Percentiles rank a stretch among this genome's conserved stretches.
These are phyloP conservation scores for Orestias chungarensis DNA, from an alignment of 2,797 vertebrate species.

Conservation along the genomic window DNA sequence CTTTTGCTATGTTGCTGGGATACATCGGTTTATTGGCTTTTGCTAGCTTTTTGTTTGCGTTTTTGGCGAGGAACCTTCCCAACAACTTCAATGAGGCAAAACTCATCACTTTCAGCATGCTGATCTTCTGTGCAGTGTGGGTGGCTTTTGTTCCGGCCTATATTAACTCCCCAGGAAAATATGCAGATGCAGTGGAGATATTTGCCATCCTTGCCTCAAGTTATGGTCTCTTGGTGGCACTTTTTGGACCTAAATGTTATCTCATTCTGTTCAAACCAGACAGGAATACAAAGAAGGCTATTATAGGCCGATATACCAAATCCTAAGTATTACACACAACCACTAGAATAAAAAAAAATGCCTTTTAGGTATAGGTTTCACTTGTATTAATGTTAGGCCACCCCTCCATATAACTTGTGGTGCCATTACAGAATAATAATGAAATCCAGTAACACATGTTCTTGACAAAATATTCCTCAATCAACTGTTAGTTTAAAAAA, in stretches of 20 bases:
- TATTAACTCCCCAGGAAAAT: slow-evolving; percentile 74
- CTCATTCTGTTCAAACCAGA: slow-evolving; percentile 65
- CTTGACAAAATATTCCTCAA: not conserved
- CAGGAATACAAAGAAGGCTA: slow-evolving; percentile 68
- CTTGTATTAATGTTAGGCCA: no score
- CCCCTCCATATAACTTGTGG: no score
- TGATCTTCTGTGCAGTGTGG: slow-evolving; percentile 76
- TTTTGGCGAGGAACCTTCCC: slow-evolving; percentile 73
- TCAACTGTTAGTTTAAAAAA: no score
- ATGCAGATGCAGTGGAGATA: slow-evolving; percentile 74
- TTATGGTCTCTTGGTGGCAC: slow-evolving; percentile 62
- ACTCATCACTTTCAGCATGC: slow-evolving; percentile 76
- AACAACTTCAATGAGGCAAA: slow-evolving; percentile 75
- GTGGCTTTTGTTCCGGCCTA: slow-evolving; percentile 72
- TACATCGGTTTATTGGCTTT: slow-evolving; percentile 71
- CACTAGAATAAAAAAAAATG: no score
- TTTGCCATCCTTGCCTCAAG: slow-evolving; percentile 77
- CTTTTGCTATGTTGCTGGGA: slow-evolving; percentile 63
- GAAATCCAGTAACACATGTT: no score
- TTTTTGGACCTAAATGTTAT: slow-evolving; percentile 74
- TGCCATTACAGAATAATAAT: not conserved
- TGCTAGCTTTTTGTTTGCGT: slow-evolving; percentile 69
- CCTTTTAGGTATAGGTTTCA: no score
- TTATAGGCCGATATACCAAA: slow-evolving; percentile 49
- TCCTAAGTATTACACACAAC: not conserved